phyloP scores from a whole-genome alignment of 2,113 vertebrate species.

The Cromileptes altivelis region DNA sequence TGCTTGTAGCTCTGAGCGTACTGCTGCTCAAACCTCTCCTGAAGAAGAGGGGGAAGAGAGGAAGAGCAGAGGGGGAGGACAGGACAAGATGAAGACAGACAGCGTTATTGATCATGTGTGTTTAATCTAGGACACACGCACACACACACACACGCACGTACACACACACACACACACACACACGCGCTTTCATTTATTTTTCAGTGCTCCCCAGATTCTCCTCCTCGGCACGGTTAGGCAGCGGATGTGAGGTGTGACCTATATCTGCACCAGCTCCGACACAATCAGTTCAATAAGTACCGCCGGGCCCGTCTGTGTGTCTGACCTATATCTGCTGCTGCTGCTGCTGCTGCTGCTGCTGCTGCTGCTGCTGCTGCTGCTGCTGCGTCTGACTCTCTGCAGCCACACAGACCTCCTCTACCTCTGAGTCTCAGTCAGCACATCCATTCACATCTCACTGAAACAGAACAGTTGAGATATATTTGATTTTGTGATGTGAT shows the following conservation, averaged over 20 bases:
- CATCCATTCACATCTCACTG: neutral
- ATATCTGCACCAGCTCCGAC: conserved; percentile 45
- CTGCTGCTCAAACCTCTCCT: conserved; percentile 97
- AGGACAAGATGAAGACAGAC: neutral
- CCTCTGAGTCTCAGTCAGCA: neutral
- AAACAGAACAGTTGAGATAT: neutral
- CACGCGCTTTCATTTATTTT: conserved; percentile 42
- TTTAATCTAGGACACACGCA: neutral
- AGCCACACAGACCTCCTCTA: neutral
- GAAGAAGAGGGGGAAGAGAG: neutral
- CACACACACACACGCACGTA: too few relatives aligned
- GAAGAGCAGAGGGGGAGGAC: too few relatives aligned
- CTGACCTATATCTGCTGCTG: conserved; percentile 74
- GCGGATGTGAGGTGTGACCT: conserved; percentile 57
- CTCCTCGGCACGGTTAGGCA: neutral
- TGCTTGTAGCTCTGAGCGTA: conserved; percentile 98
- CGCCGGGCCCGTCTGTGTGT: conserved; percentile 13
- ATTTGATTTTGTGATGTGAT: neutral
- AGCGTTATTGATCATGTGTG: neutral
- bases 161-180: too few relatives aligned
- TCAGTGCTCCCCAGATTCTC: conserved; percentile 11
- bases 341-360: conserved; percentile 23
- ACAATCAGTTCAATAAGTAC: conserved; percentile 48
- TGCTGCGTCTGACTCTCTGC: conserved; percentile 9
- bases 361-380: conserved; percentile 22